Conservation (phyloP, 2,888 invertebrate species). For the Pinctada fucata region DNA sequence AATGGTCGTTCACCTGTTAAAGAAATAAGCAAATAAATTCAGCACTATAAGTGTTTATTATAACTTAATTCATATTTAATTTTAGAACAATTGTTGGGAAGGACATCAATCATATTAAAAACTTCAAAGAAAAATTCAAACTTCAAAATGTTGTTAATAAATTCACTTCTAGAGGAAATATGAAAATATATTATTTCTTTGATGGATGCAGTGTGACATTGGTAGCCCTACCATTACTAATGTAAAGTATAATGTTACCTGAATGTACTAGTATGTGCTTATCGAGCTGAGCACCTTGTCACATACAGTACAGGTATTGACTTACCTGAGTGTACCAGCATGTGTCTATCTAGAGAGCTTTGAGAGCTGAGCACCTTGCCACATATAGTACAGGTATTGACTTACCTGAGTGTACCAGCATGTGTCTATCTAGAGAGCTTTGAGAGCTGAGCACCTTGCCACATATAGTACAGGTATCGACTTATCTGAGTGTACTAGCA, state of each 20-base stretch:
- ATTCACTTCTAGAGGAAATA: too few relatives aligned
- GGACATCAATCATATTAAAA: too few relatives aligned
- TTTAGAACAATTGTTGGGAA: too few relatives aligned
- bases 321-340: slow-evolving; percentile 84
- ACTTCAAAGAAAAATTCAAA: too few relatives aligned
- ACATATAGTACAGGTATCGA: slow-evolving; percentile 82
- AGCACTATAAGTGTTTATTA: too few relatives aligned
- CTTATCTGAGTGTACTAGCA: slow-evolving; percentile 12
- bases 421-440: too few relatives aligned
- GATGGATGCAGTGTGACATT: too few relatives aligned
- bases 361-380: slow-evolving; percentile 86
- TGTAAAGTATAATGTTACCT: slow-evolving; percentile 57
- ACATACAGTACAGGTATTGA: slow-evolving; percentile 82
- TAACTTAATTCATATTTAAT: too few relatives aligned
- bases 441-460: slow-evolving; percentile 78
- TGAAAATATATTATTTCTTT: too few relatives aligned
- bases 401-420: slow-evolving; percentile 16
- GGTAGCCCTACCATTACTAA: too few relatives aligned
- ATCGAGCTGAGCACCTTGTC: slow-evolving; percentile 85
- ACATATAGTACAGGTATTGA: slow-evolving; percentile 82
- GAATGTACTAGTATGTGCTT: slow-evolving; percentile 89
- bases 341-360: slow-evolving; percentile 88
- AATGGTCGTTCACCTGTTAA: slow-evolving; percentile 85
- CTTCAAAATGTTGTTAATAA: too few relatives aligned
- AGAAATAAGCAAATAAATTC: not conserved